Percentiles rank a stretch among this genome's conserved stretches.
Evolutionary conservation across 2,797 vertebrate species (phyloP).

Genomic region (Alca torda): DNA sequence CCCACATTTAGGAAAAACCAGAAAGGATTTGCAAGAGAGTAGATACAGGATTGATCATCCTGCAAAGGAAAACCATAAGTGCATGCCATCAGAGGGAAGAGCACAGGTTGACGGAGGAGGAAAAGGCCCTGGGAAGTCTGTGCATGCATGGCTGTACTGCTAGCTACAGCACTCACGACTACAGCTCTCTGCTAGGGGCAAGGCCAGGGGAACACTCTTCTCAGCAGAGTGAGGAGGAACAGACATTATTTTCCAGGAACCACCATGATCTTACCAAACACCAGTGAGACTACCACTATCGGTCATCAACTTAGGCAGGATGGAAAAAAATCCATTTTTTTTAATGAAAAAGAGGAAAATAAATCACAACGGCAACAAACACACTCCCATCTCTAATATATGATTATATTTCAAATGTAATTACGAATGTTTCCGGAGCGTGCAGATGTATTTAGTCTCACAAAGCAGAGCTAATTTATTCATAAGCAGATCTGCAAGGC

Average conservation of each 20-base stretch:
- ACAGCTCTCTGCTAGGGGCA: background rate
- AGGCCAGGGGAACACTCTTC: background rate
- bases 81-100: background rate
- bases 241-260: background rate
- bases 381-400: background rate
- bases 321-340: background rate
- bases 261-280: background rate
- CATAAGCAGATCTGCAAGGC: conserved; percentile 49
- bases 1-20: background rate
- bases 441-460: conserved; percentile 38
- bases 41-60: fast-evolving
- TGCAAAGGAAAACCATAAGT: background rate
- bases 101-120: background rate
- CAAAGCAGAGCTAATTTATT: conserved; percentile 63
- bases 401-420: conserved; percentile 28
- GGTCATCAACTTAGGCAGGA: background rate
- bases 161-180: background rate
- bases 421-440: conserved; percentile 1
- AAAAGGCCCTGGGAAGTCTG: background rate
- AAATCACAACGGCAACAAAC: background rate
- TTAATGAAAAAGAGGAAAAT: background rate
- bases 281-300: fast-evolving
- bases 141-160: background rate
- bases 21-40: background rate
- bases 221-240: background rate